phyloP scores from a whole-genome alignment of 2,888 invertebrate species.

The Brachypterus glaber region DNA sequence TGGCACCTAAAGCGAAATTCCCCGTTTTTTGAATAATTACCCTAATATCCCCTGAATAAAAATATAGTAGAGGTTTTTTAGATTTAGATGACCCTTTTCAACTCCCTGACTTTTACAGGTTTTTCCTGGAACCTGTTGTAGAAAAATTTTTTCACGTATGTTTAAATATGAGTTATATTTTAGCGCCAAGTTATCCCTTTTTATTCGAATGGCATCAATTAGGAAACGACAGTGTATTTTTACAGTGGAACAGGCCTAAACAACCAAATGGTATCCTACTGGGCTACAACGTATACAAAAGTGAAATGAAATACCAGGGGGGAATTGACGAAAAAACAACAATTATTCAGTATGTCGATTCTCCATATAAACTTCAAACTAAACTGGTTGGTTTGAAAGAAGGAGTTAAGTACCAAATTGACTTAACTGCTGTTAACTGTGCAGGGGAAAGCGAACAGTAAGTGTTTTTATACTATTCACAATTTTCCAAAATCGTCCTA shows the following conservation, averaged over 20 bases:
- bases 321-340: conserved; percentile 25
- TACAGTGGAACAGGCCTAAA: conserved; percentile 31
- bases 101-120: too few relatives aligned
- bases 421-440: conserved; percentile 31
- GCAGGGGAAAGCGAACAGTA: conserved; percentile 32
- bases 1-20: too few relatives aligned
- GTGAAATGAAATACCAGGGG: conserved; percentile 23
- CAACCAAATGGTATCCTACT: conserved; percentile 30
- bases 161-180: conserved; percentile 10
- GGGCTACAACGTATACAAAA: conserved; percentile 31
- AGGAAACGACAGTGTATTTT: conserved; percentile 26
- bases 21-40: too few relatives aligned
- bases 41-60: too few relatives aligned
- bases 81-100: too few relatives aligned
- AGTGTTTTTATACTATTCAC: too few relatives aligned
- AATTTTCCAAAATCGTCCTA: too few relatives aligned
- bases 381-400: conserved; percentile 29
- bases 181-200: conserved; percentile 29
- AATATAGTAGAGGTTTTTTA: too few relatives aligned
- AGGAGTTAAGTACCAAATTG: conserved; percentile 27
- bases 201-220: conserved; percentile 28
- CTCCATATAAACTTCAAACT: conserved; percentile 28
- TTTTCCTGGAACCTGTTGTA: too few relatives aligned
- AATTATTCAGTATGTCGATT: conserved; percentile 25
- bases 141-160: conserved; percentile 2